Conservation (phyloP, 1,140 invertebrate species). For the Drosophila lowei region DNA sequence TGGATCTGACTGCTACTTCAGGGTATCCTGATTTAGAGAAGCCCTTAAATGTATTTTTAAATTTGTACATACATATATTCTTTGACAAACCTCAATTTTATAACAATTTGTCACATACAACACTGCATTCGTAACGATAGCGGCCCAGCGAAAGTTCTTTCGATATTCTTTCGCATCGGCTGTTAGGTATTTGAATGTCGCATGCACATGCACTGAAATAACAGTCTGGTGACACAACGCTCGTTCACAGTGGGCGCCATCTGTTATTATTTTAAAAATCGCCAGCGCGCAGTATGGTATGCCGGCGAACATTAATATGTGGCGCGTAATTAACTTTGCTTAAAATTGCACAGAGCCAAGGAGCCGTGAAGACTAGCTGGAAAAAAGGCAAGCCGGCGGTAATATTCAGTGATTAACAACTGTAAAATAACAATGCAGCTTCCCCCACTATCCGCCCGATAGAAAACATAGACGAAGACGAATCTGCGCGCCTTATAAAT, state of each 20-base stretch:
- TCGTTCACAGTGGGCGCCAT: not conserved
- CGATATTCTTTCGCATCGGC: no score
- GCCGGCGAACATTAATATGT: slow-evolving; percentile 62
- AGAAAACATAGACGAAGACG: not conserved
- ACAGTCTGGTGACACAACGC: slow-evolving; percentile 10
- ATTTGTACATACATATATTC: no score
- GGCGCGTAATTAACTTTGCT: slow-evolving; percentile 71
- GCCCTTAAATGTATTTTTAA: no score
- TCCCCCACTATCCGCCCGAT: not conserved
- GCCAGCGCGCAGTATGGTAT: slow-evolving; percentile 38
- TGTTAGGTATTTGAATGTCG: not conserved
- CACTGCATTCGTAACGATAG: no score
- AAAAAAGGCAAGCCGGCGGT: slow-evolving; percentile 18
- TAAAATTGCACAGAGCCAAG: slow-evolving; percentile 70
- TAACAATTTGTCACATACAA: no score
- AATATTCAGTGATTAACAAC: slow-evolving; percentile 68
- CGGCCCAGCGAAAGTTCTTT: no score
- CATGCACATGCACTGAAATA: not conserved
- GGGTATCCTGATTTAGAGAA: no score
- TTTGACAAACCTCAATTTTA: no score
- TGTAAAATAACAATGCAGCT: slow-evolving; percentile 45
- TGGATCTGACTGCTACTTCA: no score
- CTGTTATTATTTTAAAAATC: slow-evolving; percentile 9
- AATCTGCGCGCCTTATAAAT: slow-evolving; percentile 21
- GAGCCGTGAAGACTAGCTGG: slow-evolving; percentile 59